Conservation (phyloP, 2,113 vertebrate genomes). For the Sardina pilchardus region DNA sequence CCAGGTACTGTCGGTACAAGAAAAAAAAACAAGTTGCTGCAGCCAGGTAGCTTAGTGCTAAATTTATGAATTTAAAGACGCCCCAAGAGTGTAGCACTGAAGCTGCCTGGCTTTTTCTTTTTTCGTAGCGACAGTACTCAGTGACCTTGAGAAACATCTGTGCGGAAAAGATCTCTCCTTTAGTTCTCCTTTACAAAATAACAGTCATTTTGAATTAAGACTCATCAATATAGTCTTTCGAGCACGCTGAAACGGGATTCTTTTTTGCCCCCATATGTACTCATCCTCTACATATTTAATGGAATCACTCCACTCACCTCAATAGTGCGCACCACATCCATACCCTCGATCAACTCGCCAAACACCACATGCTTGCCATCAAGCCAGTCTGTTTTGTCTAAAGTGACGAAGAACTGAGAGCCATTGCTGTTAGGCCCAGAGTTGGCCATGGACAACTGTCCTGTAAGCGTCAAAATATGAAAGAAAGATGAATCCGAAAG, state of each 20-base stretch:
- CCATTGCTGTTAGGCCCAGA: conserved; percentile 86
- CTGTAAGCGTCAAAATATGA: conserved; percentile 57
- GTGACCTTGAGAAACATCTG: no score
- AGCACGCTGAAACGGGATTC: not conserved
- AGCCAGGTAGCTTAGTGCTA: not conserved
- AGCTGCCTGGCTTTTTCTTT: no score
- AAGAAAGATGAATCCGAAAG: not conserved
- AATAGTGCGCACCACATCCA: conserved; percentile 86
- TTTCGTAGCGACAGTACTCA: no score
- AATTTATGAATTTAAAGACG: not conserved
- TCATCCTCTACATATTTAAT: no score
- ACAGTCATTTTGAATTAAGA: no score
- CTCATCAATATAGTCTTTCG: not conserved
- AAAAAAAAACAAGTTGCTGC: no score
- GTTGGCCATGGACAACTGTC: conserved; percentile 90
- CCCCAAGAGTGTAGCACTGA: no score
- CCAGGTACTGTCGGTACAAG: no score
- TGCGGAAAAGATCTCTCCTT: no score
- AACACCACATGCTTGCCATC: conserved; percentile 95
- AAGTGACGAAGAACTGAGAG: conserved; percentile 95
- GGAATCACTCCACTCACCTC: conserved; percentile 72
- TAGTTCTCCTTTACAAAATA: not conserved
- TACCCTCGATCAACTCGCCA: conserved; percentile 90
- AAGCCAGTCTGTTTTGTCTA: conserved; percentile 91
- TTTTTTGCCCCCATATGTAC: no score